These are phyloP conservation scores for Notechis scutatus DNA, from an alignment of 2,113 vertebrate genomes.

Conservation along the genomic window DNA sequence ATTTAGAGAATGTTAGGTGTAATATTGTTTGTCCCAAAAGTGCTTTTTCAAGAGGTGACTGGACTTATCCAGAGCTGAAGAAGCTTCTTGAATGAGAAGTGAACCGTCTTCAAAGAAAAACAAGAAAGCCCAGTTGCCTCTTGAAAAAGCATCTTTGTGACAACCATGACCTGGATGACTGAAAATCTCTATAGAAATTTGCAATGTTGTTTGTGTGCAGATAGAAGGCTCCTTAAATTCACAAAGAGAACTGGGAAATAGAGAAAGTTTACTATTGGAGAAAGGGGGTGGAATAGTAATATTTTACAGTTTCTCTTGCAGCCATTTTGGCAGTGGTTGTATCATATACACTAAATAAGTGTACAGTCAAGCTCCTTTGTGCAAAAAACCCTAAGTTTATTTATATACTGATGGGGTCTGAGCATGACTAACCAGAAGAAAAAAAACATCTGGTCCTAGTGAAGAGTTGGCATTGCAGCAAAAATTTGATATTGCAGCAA, in stretches of 20 bases:
- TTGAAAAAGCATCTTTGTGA: no score
- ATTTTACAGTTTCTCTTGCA: neutral
- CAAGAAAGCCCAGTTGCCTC: no score
- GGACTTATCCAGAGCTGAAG: no score
- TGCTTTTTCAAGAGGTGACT: no score
- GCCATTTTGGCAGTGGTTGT: neutral
- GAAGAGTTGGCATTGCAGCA: neutral
- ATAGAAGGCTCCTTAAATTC: neutral
- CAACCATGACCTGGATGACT: no score
- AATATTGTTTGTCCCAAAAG: neutral
- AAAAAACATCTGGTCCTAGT: neutral
- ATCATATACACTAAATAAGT: neutral
- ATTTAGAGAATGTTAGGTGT: neutral
- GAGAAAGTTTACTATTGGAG: neutral
- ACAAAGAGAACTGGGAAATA: neutral
- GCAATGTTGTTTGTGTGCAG: neutral
- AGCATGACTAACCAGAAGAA: neutral
- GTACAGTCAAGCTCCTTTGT: neutral
- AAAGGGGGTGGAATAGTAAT: neutral
- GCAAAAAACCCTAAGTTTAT: neutral
- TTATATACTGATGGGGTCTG: neutral
- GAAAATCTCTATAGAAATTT: no score
- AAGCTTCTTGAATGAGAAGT: no score
- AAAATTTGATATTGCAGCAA: neutral
- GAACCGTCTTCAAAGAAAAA: no score